phyloP scores from a whole-genome alignment of 2,888 invertebrate species.

The Drosophila stalkeri region DNA sequence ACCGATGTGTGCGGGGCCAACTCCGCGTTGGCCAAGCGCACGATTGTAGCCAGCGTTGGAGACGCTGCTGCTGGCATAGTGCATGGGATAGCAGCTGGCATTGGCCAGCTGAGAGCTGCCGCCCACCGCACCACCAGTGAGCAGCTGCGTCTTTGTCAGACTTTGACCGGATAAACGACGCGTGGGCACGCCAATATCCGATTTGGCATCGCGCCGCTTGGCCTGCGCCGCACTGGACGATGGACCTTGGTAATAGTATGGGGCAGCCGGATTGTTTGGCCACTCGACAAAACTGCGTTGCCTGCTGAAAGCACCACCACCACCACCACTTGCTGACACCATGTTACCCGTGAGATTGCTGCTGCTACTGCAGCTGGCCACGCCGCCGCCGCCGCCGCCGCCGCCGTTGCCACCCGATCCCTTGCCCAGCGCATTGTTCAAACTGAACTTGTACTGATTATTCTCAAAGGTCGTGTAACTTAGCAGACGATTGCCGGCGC shows the following conservation, averaged over 20 bases:
- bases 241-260: conserved; percentile 82
- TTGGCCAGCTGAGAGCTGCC: conserved; percentile 72
- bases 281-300: conserved; percentile 82
- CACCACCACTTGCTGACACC: conserved; percentile 31
- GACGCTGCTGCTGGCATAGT: conserved; percentile 72
- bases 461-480: conserved; percentile 85
- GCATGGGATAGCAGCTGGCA: conserved; percentile 78
- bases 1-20: conserved; percentile 30
- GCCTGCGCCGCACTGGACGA: conserved; percentile 63
- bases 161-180: conserved; percentile 80
- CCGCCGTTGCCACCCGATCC: conserved; percentile 47
- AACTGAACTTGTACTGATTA: conserved; percentile 85
- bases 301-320: conserved; percentile 68
- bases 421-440: conserved; percentile 83
- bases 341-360: conserved; percentile 75
- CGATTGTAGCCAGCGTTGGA: conserved; percentile 55
- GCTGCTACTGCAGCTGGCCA: conserved; percentile 63
- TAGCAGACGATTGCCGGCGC: conserved; percentile 82
- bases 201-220: conserved; percentile 84
- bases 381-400: conserved; percentile 39
- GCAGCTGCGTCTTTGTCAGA: conserved; percentile 81
- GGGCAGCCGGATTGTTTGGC: conserved; percentile 82
- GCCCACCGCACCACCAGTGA: conserved; percentile 68
- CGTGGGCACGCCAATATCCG: conserved; percentile 84
- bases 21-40: conserved; percentile 55